Conservation (phyloP, 2,797 vertebrate species). For the Threskiornis aethiopicus region DNA sequence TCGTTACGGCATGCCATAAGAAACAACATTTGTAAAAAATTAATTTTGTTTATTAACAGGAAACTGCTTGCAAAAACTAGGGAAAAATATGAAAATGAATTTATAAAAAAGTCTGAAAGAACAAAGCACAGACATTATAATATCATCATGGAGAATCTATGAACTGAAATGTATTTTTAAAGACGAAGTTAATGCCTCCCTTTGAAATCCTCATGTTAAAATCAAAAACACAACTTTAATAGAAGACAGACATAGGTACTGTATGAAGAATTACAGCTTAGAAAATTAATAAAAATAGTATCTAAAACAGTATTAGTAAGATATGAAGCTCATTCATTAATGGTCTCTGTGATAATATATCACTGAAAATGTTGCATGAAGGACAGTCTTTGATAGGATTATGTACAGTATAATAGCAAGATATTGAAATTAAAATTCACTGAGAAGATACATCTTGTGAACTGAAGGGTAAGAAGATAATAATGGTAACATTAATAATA, state of each 20-base stretch:
- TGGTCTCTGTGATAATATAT: slow-evolving; percentile 87
- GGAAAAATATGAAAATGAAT: slow-evolving; percentile 63
- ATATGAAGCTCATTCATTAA: slow-evolving; percentile 92
- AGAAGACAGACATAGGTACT: slow-evolving; percentile 77
- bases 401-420: slow-evolving; percentile 87
- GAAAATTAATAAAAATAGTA: slow-evolving; percentile 92
- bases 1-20: neutral
- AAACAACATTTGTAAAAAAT: slow-evolving; percentile 37
- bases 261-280: slow-evolving; percentile 77
- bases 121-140: slow-evolving; percentile 67
- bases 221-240: slow-evolving; percentile 79
- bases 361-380: slow-evolving; percentile 92
- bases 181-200: slow-evolving; percentile 69
- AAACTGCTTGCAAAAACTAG: slow-evolving; percentile 57
- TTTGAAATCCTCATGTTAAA: slow-evolving; percentile 79
- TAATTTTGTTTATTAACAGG: slow-evolving; percentile 63
- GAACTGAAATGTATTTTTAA: slow-evolving; percentile 73
- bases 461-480: slow-evolving; percentile 83
- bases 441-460: slow-evolving; percentile 84
- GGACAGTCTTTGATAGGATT: slow-evolving; percentile 91
- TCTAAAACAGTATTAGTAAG: slow-evolving; percentile 91
- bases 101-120: slow-evolving; percentile 53
- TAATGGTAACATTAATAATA: slow-evolving; percentile 83
- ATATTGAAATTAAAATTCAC: slow-evolving; percentile 92
- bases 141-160: slow-evolving; percentile 65